Evolutionary conservation across 2,797 vertebrate genomes (phyloP).

Genomic region (Thunnus albacares): DNA sequence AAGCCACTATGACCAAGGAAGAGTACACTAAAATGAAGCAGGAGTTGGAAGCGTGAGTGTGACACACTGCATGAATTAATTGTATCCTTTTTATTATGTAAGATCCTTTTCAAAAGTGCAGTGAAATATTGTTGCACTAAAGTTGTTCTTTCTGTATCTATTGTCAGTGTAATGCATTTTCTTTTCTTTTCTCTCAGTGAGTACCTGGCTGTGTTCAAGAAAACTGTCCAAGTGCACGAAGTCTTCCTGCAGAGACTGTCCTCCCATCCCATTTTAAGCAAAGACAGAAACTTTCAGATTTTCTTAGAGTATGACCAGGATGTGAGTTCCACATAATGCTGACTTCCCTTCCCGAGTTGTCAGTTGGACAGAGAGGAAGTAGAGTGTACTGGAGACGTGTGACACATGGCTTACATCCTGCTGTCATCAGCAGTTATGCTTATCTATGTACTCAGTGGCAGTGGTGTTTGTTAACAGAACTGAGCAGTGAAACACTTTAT

Average conservation of each 20-base stretch:
- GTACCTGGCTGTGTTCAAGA: constrained; percentile 98
- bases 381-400: constrained; percentile 65
- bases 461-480: constrained; percentile 23
- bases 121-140: background rate
- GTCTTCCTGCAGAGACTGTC: constrained; percentile 95
- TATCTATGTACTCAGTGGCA: constrained; percentile 54
- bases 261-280: constrained; percentile 93
- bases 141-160: background rate
- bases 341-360: constrained; percentile 72
- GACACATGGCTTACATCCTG: constrained; percentile 78
- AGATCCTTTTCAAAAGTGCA: background rate
- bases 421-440: constrained; percentile 79
- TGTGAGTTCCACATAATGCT: constrained; percentile 87
- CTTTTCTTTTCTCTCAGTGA: constrained; percentile 76
- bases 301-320: constrained; percentile 99
- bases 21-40: constrained; percentile 99
- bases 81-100: background rate
- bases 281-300: constrained; percentile 97
- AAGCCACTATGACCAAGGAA: constrained; percentile 98
- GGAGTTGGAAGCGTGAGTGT: constrained; percentile 96
- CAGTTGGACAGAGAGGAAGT: constrained; percentile 76
- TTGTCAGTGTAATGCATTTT: constrained; percentile 9
- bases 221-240: constrained; percentile 98
- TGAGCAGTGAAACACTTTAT: constrained; percentile 4
- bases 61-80: background rate